phyloP scores from a whole-genome alignment of 2,888 invertebrate genomes.

The Mimas tiliae region DNA sequence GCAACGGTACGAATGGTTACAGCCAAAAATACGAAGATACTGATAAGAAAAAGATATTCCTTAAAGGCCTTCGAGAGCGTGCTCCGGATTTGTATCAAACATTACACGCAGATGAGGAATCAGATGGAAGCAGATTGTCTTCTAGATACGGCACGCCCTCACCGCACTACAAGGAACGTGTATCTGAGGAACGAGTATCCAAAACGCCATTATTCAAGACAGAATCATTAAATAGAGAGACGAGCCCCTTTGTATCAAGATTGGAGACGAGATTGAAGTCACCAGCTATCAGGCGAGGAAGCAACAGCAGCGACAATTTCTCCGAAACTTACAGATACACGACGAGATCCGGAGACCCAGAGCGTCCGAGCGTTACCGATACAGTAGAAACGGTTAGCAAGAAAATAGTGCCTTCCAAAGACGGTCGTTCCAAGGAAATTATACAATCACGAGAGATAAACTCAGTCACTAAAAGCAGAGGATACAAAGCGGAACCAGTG shows the following conservation, averaged over 20 bases:
- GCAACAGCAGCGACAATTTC: constrained; percentile 88
- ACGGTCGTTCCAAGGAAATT: constrained; percentile 87
- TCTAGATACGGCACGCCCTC: constrained; percentile 77
- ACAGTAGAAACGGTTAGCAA: constrained; percentile 89
- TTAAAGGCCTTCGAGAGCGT: constrained; percentile 88
- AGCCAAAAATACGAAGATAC: constrained; percentile 76
- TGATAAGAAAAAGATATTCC: constrained; percentile 87
- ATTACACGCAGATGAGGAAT: constrained; percentile 87
- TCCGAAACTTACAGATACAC: constrained; percentile 89
- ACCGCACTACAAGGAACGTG: constrained; percentile 77
- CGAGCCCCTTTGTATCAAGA: constrained; percentile 77
- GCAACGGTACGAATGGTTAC: constrained; percentile 77
- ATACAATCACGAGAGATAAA: constrained; percentile 89
- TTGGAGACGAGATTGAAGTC: constrained; percentile 75
- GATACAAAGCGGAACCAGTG: constrained; percentile 78
- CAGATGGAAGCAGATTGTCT: constrained; percentile 77
- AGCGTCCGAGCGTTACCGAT: constrained; percentile 88
- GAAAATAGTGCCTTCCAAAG: constrained; percentile 87
- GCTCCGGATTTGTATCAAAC: constrained; percentile 90
- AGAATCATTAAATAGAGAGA: constrained; percentile 76
- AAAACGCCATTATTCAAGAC: constrained; percentile 77
- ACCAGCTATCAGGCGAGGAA: constrained; percentile 85
- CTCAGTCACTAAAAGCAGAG: constrained; percentile 87
- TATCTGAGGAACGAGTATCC: constrained; percentile 67
- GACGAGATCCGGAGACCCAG: constrained; percentile 87